phyloP scores from a whole-genome alignment of 2,797 vertebrate species.

The Pipistrellus kuhlii region DNA sequence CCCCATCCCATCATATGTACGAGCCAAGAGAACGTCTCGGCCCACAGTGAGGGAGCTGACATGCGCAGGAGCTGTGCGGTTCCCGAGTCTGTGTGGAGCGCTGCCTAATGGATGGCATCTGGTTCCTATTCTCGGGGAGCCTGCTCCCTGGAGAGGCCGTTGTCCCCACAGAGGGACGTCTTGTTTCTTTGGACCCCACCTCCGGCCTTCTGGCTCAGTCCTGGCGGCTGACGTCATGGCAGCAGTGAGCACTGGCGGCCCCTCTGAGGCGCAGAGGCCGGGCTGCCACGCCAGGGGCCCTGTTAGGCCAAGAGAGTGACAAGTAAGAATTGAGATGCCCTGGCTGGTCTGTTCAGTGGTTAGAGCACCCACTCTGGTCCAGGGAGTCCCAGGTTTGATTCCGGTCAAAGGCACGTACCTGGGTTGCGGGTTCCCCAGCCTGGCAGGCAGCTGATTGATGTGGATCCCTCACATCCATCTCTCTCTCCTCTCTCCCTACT shows the following conservation, averaged over 20 bases:
- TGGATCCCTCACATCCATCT: too few relatives aligned
- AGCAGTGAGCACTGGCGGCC: neutral
- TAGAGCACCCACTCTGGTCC: too few relatives aligned
- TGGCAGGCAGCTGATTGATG: too few relatives aligned
- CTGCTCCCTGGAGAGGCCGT: neutral
- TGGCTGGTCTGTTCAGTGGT: too few relatives aligned
- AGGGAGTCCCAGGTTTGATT: too few relatives aligned
- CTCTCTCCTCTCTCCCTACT: too few relatives aligned
- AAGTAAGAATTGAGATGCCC: neutral
- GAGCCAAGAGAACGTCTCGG: neutral
- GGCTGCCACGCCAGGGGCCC: neutral
- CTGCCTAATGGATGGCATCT: neutral
- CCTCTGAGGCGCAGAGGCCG: neutral
- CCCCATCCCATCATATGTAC: fast-evolving
- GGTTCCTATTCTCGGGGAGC: constrained; percentile 6
- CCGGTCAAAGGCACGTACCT: too few relatives aligned
- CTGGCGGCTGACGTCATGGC: neutral
- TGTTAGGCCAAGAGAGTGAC: neutral
- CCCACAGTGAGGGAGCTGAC: fast-evolving
- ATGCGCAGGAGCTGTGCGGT: neutral
- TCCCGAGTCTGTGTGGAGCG: neutral
- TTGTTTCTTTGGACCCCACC: neutral
- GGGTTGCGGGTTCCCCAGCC: too few relatives aligned
- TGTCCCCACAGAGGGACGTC: neutral
- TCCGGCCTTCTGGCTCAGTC: constrained; percentile 27